Conservation (phyloP, 2,113 vertebrate species). For the Aplodontia rufa region DNA sequence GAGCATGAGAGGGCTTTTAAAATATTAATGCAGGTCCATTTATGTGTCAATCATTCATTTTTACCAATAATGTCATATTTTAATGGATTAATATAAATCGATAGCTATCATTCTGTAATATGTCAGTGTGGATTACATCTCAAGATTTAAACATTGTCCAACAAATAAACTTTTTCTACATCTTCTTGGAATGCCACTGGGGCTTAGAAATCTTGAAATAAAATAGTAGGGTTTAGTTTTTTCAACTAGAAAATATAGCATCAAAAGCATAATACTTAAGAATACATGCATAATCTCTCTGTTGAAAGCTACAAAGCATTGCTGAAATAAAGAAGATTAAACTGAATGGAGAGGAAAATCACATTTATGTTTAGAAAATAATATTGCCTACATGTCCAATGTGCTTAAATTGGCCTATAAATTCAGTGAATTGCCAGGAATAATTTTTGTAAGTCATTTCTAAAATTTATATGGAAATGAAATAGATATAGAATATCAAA, state of each 20-base stretch:
- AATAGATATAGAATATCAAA: neutral
- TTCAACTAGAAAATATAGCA: neutral
- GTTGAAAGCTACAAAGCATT: neutral
- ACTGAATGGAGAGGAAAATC: neutral
- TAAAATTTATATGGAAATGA: neutral
- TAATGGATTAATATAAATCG: neutral
- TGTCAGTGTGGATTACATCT: neutral
- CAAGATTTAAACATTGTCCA: neutral
- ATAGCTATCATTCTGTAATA: neutral
- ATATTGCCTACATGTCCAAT: neutral
- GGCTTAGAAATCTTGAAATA: constrained; percentile 14
- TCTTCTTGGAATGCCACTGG: neutral
- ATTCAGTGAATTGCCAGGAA: neutral
- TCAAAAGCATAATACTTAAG: constrained; percentile 35
- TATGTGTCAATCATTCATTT: neutral
- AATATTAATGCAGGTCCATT: neutral
- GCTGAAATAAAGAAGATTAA: neutral
- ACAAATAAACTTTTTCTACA: neutral
- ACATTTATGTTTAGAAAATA: neutral
- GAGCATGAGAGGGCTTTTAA: neutral
- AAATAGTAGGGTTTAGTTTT: neutral
- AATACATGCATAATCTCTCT: neutral
- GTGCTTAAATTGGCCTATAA: neutral
- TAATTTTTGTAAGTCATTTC: neutral
- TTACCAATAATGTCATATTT: neutral